phyloP scores from a whole-genome alignment of 2,888 invertebrate species.

The Tupiocoris notatus region DNA sequence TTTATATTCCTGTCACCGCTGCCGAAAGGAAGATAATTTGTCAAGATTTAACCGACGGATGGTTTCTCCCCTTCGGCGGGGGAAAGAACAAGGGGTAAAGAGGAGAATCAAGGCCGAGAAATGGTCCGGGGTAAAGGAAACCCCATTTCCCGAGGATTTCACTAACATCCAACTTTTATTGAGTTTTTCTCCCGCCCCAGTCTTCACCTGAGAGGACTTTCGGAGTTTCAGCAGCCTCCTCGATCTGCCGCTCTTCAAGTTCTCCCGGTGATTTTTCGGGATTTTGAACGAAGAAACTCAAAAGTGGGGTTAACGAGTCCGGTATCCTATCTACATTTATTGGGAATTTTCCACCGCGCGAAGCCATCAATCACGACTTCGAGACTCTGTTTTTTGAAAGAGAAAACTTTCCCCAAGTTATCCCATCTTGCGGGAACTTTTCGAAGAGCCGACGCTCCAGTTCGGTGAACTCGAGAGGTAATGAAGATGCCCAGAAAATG shows the following conservation, averaged over 20 bases:
- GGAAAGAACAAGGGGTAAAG: slow-evolving; percentile 8
- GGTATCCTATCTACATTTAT: slow-evolving; percentile 21
- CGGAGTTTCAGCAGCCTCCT: background rate
- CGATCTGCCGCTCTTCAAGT: background rate
- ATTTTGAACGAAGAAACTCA: background rate
- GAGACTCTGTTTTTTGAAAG: too few relatives aligned
- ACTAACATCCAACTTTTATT: slow-evolving; percentile 35
- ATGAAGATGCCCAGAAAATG: too few relatives aligned
- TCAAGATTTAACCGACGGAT: slow-evolving; percentile 36
- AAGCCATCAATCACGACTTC: slow-evolving; percentile 33
- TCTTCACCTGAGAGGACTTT: background rate
- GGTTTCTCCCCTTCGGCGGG: slow-evolving; percentile 8
- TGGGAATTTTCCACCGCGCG: slow-evolving; percentile 16
- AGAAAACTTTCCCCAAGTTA: slow-evolving; percentile 13
- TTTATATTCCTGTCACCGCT: slow-evolving; percentile 21
- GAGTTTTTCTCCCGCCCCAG: slow-evolving; percentile 22
- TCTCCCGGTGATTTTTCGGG: slow-evolving; percentile 17
- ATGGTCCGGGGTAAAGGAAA: background rate
- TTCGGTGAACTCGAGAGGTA: background rate
- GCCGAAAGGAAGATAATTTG: slow-evolving; percentile 32
- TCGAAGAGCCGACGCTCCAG: background rate
- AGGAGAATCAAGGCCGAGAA: background rate
- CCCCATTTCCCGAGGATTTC: slow-evolving; percentile 31
- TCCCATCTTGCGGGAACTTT: slow-evolving; percentile 25
- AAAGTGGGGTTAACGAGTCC: slow-evolving; percentile 1